phyloP scores from a whole-genome alignment of 2,113 vertebrate genomes.

The Rallus limicola region DNA sequence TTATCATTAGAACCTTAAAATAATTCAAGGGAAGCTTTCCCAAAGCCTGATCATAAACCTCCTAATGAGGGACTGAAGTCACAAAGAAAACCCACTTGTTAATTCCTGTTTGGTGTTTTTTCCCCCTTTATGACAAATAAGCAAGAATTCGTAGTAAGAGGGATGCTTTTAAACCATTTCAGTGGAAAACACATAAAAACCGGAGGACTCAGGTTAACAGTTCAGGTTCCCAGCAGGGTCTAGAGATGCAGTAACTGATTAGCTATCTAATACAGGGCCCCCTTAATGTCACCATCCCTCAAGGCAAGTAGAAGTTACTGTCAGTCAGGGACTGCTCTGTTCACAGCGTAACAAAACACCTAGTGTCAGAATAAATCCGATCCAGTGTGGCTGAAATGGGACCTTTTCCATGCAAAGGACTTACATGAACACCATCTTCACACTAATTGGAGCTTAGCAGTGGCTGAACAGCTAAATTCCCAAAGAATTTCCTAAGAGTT shows the following conservation, averaged over 20 bases:
- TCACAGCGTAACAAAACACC: not conserved
- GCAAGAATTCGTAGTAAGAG: slow-evolving; percentile 18
- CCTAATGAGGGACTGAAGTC: slow-evolving; percentile 55
- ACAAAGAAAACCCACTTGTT: slow-evolving; percentile 45
- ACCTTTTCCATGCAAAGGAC: not conserved
- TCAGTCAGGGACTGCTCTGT: not conserved
- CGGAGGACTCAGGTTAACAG: slow-evolving; percentile 13
- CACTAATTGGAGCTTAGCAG: not conserved
- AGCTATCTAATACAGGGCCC: not conserved
- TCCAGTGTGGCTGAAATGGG: not conserved
- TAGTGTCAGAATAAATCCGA: not conserved
- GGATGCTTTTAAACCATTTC: slow-evolving; percentile 28
- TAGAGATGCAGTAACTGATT: not conserved
- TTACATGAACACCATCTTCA: not conserved
- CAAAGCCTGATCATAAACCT: slow-evolving; percentile 46
- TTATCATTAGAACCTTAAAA: slow-evolving; percentile 68
- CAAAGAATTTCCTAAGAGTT: not conserved
- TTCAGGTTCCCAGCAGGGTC: not conserved
- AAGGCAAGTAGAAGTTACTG: not conserved
- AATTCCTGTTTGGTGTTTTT: slow-evolving; percentile 23
- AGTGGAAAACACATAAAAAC: slow-evolving; percentile 32
- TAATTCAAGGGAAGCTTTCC: slow-evolving; percentile 59
- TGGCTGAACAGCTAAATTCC: not conserved
- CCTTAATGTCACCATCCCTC: not conserved
- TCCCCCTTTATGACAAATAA: slow-evolving; percentile 13